Evolutionary conservation across 2,113 vertebrate species (phyloP).

Genomic region (Mus pahari): DNA sequence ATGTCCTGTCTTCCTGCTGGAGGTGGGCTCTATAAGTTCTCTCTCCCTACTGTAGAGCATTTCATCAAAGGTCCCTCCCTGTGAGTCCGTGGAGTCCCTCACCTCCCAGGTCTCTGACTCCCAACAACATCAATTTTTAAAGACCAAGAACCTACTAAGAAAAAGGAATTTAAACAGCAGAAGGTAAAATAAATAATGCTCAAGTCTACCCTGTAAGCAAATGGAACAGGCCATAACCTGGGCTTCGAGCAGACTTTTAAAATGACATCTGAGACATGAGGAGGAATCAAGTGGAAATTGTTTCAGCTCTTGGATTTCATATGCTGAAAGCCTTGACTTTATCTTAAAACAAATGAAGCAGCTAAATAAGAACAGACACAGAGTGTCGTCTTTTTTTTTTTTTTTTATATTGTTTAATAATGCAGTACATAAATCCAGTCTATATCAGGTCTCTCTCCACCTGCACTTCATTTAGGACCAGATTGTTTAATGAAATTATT

Average conservation of each 20-base stretch:
- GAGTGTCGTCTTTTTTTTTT: background rate
- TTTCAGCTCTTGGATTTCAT: background rate
- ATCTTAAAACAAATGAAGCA: constrained; percentile 49
- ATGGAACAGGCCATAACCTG: background rate
- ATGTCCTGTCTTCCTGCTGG: no score
- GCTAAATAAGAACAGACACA: constrained; percentile 33
- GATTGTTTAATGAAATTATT: constrained; percentile 77
- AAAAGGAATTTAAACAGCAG: constrained; percentile 39
- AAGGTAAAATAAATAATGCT: constrained; percentile 27
- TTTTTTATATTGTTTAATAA: background rate
- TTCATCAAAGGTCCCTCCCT: no score
- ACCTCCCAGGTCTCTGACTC: no score
- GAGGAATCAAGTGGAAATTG: constrained; percentile 20
- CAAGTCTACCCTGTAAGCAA: constrained; percentile 35
- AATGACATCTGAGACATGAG: background rate
- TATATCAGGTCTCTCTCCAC: background rate
- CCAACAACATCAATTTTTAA: background rate
- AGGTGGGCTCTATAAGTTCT: no score
- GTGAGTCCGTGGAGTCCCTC: no score
- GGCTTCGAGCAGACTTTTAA: background rate
- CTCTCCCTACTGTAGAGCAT: no score
- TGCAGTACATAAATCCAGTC: constrained; percentile 13
- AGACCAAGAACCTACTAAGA: background rate
- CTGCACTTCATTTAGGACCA: constrained; percentile 66
- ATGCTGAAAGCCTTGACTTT: background rate